Percentiles rank a stretch among this genome's conserved stretches.
phyloP scores from a whole-genome alignment of 2,888 invertebrate species.

The Tridacna crocea region DNA sequence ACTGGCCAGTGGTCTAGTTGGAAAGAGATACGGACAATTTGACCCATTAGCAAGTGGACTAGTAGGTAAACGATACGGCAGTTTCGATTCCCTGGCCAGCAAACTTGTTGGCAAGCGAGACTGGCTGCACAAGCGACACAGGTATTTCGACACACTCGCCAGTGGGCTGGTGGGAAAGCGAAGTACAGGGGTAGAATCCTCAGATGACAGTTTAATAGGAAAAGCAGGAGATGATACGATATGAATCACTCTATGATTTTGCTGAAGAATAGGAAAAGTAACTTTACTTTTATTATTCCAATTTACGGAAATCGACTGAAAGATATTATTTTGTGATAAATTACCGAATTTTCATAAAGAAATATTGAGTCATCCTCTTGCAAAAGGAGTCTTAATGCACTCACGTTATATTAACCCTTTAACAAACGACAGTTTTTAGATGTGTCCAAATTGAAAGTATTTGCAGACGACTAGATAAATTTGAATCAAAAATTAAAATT shows the following conservation, averaged over 20 bases:
- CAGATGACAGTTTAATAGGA: neutral
- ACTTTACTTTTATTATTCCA: no score
- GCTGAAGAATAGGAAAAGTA: no score
- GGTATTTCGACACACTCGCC: conserved; percentile 26
- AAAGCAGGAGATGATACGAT: neutral
- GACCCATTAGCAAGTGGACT: conserved; percentile 23
- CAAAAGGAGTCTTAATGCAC: no score
- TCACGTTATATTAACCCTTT: no score
- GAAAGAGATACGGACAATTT: conserved; percentile 27
- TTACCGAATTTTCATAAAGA: no score
- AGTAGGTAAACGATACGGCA: conserved; percentile 20
- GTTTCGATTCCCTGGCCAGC: conserved; percentile 27
- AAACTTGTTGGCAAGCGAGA: conserved; percentile 23
- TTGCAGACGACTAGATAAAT: no score
- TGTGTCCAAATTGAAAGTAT: no score
- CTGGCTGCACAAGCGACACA: conserved; percentile 7
- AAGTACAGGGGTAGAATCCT: neutral
- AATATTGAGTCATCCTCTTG: no score
- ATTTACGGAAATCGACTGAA: no score
- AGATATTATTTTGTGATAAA: no score
- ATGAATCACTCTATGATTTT: neutral
- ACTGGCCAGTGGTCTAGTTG: conserved; percentile 37
- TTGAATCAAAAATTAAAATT: no score
- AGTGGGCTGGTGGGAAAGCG: conserved; percentile 33
- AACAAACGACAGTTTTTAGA: no score